Evolutionary conservation across 2,113 vertebrate genomes (phyloP), one percentile per base, ranked within the genome.

Genomic region (Stigmatopora nigra): DNA sequence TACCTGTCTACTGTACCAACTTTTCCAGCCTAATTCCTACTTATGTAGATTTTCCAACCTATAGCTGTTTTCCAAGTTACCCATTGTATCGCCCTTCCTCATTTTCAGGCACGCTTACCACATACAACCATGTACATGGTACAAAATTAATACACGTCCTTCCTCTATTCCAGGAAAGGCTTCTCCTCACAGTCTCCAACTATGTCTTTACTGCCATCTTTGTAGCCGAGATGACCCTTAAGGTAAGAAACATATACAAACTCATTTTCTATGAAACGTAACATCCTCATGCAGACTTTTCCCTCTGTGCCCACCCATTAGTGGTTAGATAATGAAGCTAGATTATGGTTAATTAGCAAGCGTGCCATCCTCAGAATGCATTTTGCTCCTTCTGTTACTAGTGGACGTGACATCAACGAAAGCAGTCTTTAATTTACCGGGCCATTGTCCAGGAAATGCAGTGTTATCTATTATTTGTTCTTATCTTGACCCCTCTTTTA

Each of bases 281-380:
- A 17, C 35, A n/a, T 17, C 35, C 49, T 15, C 15, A 10, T 63
- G 6, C 9, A n/a, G 7, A 13, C 47, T 36, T 64, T 66, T 68
- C 70, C 76, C 78, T 80, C 79, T 72, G 67, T 64, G 69, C 67
- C 64, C 25, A 52, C 44, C 65, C 63, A 68, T 81, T 76, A 81
- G 61, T 8, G 17, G 64, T 13, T 17, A 53, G 73, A 84, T 79
- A 77, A 81, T 69, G 57, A 72, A 77, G 70, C 38, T 41, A 41
- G 38, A 41, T 41, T 8, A 10, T 41, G 38, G 9, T 71, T 76
- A 78, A 77, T 84, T 80, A 79, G 65, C 52, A 68, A 56, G 53
- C 68, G 67, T 67, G 83, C 68, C 69, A 63, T 83, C 77, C 64
- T 70, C 69, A 67, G 61, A 58, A 68, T 67, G 59, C 68, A 73